Percentiles rank a stretch among this genome's conserved stretches.
Conservation (phyloP, 2,113 vertebrate species). For the Daubentonia madagascariensis region DNA sequence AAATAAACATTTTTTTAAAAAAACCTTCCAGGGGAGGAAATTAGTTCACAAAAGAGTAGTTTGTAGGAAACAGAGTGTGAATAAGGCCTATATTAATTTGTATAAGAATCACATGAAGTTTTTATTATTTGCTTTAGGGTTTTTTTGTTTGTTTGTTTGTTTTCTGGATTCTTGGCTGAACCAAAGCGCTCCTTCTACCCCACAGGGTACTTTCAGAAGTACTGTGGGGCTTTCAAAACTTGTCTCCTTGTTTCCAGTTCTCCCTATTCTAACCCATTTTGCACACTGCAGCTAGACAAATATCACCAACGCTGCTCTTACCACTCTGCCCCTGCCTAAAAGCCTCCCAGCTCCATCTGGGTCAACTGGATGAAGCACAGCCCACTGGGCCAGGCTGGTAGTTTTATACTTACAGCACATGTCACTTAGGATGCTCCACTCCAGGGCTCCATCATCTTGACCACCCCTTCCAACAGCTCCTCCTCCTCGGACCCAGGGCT, state of each 20-base stretch:
- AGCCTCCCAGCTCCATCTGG: background rate
- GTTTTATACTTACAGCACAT: too few species aligned
- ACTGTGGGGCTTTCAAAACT: background rate
- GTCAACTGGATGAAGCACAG: background rate
- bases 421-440: too few species aligned
- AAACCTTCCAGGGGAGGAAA: background rate
- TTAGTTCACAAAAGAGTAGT: background rate
- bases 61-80: background rate
- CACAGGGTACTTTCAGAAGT: background rate
- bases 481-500: background rate
- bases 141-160: slow-evolving; percentile 7
- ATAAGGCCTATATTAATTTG: background rate
- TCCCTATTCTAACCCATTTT: background rate
- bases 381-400: rapidly evolving
- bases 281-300: background rate
- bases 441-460: too few species aligned
- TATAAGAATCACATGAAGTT: background rate
- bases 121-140: background rate
- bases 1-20: background rate
- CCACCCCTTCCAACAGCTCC: background rate
- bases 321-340: background rate
- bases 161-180: background rate
- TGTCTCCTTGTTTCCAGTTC: background rate
- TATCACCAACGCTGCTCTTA: background rate
- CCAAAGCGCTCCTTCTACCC: background rate